These are phyloP conservation scores for Petrolisthes cinctipes DNA, from an alignment of 2,888 invertebrate genomes.

Conservation along the genomic window DNA sequence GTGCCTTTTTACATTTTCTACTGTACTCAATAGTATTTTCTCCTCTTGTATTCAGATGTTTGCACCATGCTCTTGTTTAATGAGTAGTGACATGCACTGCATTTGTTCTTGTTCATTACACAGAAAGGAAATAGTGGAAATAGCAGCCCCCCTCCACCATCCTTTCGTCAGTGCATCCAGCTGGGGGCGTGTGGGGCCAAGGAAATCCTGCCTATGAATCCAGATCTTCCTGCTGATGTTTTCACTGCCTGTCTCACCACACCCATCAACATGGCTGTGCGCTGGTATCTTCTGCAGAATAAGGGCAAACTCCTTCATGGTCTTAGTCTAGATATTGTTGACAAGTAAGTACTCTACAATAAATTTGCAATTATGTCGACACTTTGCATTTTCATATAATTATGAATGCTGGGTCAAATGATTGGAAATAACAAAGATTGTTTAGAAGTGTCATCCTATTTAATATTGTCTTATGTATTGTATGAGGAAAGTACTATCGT, in stretches of 20 bases:
- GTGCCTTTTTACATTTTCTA: too few species aligned
- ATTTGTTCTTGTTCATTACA: constrained; percentile 25
- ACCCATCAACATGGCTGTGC: constrained; percentile 94
- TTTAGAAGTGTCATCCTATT: too few species aligned
- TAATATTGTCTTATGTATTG: too few species aligned
- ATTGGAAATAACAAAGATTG: too few species aligned
- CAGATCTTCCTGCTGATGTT: constrained; percentile 95
- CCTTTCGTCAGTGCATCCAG: constrained; percentile 92
- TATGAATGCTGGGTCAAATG: too few species aligned
- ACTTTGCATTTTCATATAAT: too few species aligned
- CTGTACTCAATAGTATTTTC: too few species aligned
- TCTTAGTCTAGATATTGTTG: constrained; percentile 86
- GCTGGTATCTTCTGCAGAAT: constrained; percentile 84
- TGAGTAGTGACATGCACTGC: background rate
- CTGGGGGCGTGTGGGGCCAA: constrained; percentile 94
- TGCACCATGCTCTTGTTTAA: background rate
- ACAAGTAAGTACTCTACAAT: constrained; percentile 75
- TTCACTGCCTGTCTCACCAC: constrained; percentile 99
- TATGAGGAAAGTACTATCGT: too few species aligned
- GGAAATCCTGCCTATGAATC: constrained; percentile 95
- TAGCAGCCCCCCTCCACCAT: constrained; percentile 66
- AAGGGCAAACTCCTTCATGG: constrained; percentile 85
- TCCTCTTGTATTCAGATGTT: background rate
- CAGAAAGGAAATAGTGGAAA: constrained; percentile 66
- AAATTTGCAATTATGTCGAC: background rate